Evolutionary conservation across 2,113 vertebrate species (phyloP), one percentile per base, ranked within the genome.

Genomic region (Peucedramus taeniatus): DNA sequence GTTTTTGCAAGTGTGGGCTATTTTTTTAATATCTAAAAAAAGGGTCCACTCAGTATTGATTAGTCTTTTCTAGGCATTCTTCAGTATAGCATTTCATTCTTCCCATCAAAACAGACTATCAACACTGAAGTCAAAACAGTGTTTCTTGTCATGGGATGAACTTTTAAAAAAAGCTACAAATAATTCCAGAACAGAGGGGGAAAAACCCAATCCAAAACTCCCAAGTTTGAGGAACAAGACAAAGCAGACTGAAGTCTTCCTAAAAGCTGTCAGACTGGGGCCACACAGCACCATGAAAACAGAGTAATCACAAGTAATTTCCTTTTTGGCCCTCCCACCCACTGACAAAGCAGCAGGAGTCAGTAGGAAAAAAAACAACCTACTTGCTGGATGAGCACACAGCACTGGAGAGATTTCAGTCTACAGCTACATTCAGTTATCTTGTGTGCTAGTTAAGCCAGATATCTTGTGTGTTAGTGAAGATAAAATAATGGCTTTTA

Each of bases 241-340:
- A 95, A 95, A 95, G 74, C 72, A 87, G 91, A 94, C 45, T 68
- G 49, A 95, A 94, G 65, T 83, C 85, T 77, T 93, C 92, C 83
- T 69, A 88, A 83, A 69, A 45, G 65, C 84, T 72, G 71, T 96
- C 85, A 94, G 76, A 86, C 0, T 65, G 72, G 74, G 92, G 78
- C 94, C 96, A 96, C 87, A 91, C 50, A 93, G 90, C 6, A 0
- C 83, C 91, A 83, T 39, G 79, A 97, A 97, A 97, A 97, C 54
- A 94, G 92, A 63, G 51, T 94, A 96, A 97, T 97, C 93, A 97
- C 82, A 96, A 98, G 89, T 87, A 93, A 98, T 98, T 98, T 98
- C 95, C 96, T 97, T 94, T 94, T 91, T 95, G 94, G 93, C 92
- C 89, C 87, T 98, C 97, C 96, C 97, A 96, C 96, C 92, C 87